A percentile compares a stretch with the other conserved stretches of the same genome.
phyloP scores from a whole-genome alignment of 2,888 invertebrate species.

The Xestobium rufovillosum region DNA sequence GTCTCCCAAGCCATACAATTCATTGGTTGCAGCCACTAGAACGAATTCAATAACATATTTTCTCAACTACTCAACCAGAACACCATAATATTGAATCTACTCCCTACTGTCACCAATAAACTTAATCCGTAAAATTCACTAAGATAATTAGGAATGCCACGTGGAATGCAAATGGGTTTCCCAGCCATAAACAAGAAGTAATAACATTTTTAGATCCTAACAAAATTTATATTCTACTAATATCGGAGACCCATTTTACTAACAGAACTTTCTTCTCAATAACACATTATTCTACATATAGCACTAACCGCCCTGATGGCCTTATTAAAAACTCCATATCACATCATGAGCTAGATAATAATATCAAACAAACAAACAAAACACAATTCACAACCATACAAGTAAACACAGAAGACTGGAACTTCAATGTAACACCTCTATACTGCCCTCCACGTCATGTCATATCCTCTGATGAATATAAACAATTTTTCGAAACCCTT shows the following conservation, averaged over 20 bases:
- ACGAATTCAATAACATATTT: too few species aligned
- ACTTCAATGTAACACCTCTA: slow-evolving; percentile 6
- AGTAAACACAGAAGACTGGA: slow-evolving; percentile 5
- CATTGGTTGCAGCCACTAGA: slow-evolving; percentile 4
- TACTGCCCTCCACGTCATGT: slow-evolving; percentile 9
- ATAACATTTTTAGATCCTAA: too few species aligned
- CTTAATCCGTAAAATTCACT: slow-evolving; percentile 4
- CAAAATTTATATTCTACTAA: too few species aligned
- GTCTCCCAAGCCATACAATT: slow-evolving; percentile 3
- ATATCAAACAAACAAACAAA: slow-evolving; percentile 5
- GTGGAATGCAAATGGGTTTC: too few species aligned
- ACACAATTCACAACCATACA: slow-evolving; percentile 7
- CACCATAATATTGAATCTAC: slow-evolving; percentile 9
- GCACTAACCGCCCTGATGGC: too few species aligned
- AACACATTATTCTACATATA: too few species aligned
- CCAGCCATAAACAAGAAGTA: too few species aligned
- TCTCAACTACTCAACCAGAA: slow-evolving; percentile 9
- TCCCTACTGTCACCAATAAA: slow-evolving; percentile 6
- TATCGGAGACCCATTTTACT: too few species aligned
- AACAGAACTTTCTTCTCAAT: too few species aligned
- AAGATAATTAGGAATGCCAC: too few species aligned
- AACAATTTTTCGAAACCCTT: slow-evolving; percentile 16
- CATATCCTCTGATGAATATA: slow-evolving; percentile 4
- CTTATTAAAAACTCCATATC: too few species aligned
- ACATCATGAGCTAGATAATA: too few species aligned